phyloP scores from a whole-genome alignment of 2,113 vertebrate species.

The Nycticryphes semicollaris region DNA sequence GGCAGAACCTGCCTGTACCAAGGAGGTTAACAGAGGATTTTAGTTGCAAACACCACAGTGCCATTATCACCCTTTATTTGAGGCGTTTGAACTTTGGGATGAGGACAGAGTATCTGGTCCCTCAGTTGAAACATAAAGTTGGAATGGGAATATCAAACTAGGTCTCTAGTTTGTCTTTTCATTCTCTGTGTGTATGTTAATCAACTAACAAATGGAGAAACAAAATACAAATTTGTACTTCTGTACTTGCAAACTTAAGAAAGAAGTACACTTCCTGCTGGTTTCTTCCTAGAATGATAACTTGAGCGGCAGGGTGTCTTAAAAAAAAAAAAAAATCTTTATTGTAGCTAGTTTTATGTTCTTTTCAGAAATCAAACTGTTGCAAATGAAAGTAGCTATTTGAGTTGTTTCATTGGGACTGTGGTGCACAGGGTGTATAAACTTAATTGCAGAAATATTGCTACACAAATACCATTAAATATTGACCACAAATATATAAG shows the following conservation, averaged over 20 bases:
- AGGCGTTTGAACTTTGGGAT: background rate
- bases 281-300: conserved; percentile 34
- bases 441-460: conserved; percentile 3
- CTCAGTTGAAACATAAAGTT: background rate
- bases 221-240: background rate
- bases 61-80: background rate
- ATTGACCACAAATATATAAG: conserved; percentile 7
- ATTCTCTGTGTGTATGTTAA: background rate
- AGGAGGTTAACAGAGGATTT: background rate
- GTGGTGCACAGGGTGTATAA: background rate
- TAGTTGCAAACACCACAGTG: background rate
- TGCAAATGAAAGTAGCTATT: background rate
- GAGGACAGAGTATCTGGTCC: background rate
- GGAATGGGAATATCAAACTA: background rate
- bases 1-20: background rate
- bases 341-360: conserved; percentile 3
- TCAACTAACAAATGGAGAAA: background rate
- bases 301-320: background rate
- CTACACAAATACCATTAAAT: background rate
- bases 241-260: background rate
- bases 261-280: background rate
- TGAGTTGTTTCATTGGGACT: background rate
- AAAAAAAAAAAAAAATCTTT: background rate
- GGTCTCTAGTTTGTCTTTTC: background rate
- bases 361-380: background rate